Percentiles rank a stretch among this genome's conserved stretches.
Conservation (phyloP, 2,113 vertebrate genomes). For the Falco punctatus region DNA sequence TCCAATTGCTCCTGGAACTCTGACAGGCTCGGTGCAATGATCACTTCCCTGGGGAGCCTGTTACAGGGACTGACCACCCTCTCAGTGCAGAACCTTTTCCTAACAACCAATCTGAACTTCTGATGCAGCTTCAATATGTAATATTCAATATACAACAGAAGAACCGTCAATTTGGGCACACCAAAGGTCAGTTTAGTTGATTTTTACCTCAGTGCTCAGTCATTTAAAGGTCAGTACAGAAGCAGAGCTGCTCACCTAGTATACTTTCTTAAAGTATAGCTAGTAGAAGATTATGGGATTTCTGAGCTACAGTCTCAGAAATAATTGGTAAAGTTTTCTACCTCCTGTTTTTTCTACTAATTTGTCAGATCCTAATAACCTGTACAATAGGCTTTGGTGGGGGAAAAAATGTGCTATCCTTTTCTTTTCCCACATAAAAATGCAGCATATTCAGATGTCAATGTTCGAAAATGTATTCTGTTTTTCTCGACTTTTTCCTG, state of each 20-base stretch:
- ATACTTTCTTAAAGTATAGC: not conserved
- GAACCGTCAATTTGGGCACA: not conserved
- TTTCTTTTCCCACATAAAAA: not conserved
- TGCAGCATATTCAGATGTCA: not conserved
- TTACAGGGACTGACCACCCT: not conserved
- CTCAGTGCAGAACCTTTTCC: not conserved
- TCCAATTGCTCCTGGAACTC: not conserved
- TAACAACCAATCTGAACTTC: not conserved
- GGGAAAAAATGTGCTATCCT: not conserved
- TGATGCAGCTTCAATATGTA: not conserved
- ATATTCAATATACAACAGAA: not conserved
- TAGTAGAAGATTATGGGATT: not conserved
- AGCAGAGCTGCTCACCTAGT: not conserved
- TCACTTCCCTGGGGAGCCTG: not conserved
- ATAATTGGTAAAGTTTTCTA: not conserved
- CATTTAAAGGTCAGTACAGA: not conserved
- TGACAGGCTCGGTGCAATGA: not conserved
- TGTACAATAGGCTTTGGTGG: not conserved
- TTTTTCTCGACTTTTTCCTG: not conserved
- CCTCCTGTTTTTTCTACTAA: not conserved
- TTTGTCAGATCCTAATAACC: not conserved
- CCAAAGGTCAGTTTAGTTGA: not conserved
- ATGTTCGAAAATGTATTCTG: not conserved
- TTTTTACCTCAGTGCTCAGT: not conserved
- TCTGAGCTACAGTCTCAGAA: not conserved